A percentile compares a stretch with the other conserved stretches of the same genome.
Evolutionary conservation across 2,888 invertebrate genomes (phyloP).

Genomic region (Eupelmus urozonus): DNA sequence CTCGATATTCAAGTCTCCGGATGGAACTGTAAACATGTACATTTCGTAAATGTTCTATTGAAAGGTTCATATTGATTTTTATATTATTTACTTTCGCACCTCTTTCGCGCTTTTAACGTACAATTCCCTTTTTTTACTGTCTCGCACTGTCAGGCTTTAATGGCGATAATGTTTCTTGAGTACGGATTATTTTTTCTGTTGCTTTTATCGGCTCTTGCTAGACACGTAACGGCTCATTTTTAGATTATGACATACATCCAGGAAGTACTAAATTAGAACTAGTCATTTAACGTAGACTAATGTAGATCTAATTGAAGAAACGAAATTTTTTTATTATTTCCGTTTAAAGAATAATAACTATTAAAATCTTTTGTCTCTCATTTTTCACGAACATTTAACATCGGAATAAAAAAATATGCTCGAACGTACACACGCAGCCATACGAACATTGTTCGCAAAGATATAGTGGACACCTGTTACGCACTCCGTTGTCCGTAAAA

Average conservation of each 20-base stretch:
- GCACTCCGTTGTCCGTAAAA: not conserved
- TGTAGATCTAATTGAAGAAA: not conserved
- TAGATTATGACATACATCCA: not conserved
- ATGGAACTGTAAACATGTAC: conserved; percentile 69
- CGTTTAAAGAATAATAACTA: not conserved
- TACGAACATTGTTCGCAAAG: not conserved
- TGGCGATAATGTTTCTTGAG: not conserved
- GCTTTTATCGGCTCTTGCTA: not conserved
- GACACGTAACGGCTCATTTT: not conserved
- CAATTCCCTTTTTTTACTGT: not conserved
- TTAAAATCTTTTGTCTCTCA: not conserved
- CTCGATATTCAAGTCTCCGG: conserved; percentile 65
- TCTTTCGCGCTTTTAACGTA: conserved; percentile 4
- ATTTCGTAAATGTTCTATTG: conserved; percentile 64
- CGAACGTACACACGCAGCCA: not conserved
- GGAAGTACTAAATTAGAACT: not conserved
- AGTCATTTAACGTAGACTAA: not conserved
- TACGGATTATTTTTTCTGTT: not conserved
- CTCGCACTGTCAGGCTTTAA: conserved; percentile 22
- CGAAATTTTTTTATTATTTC: not conserved
- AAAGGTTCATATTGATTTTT: not conserved
- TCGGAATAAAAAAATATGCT: not conserved
- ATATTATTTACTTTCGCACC: not conserved
- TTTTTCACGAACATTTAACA: not conserved
- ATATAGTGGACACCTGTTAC: conserved; percentile 37